Conservation (phyloP, 2,113 vertebrate species). For the Xyliphius kryptos region DNA sequence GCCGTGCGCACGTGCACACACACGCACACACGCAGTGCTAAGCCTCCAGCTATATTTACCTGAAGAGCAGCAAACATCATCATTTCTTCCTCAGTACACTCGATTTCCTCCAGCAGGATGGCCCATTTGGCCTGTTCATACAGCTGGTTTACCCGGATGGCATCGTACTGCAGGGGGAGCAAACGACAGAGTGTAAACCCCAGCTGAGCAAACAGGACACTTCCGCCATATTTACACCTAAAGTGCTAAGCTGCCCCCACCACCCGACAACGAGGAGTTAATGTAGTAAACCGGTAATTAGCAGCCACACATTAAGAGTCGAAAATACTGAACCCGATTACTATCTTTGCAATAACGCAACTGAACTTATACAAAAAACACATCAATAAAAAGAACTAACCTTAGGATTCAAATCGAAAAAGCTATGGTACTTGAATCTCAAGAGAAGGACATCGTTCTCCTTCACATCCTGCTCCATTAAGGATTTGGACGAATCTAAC, state of each 20-base stretch:
- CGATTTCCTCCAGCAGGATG: slow-evolving; percentile 96
- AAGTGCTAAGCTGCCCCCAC: slow-evolving; percentile 27
- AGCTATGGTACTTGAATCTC: no score
- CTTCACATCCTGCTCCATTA: no score
- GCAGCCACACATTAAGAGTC: no score
- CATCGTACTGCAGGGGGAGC: slow-evolving; percentile 77
- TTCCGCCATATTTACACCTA: slow-evolving; percentile 25
- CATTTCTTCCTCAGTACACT: slow-evolving; percentile 98
- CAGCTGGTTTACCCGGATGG: slow-evolving; percentile 96
- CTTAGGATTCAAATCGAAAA: no score
- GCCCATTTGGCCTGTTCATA: slow-evolving; percentile 97
- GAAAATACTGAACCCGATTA: no score
- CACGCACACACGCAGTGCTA: slow-evolving; percentile 1
- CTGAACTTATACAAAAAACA: no score
- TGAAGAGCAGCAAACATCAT: slow-evolving; percentile 99
- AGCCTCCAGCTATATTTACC: slow-evolving; percentile 59
- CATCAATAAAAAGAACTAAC: no score
- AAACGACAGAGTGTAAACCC: slow-evolving; percentile 20
- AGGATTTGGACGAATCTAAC: no score
- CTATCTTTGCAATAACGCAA: no score
- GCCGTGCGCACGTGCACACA: not conserved
- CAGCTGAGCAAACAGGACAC: slow-evolving; percentile 33
- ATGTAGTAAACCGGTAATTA: no score
- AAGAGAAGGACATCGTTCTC: no score
- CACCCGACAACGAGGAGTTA: slow-evolving; percentile 13